Base-by-base conservation (phyloP, 2,113 vertebrate species). In the Cephalopterus ornatus region DNA sequence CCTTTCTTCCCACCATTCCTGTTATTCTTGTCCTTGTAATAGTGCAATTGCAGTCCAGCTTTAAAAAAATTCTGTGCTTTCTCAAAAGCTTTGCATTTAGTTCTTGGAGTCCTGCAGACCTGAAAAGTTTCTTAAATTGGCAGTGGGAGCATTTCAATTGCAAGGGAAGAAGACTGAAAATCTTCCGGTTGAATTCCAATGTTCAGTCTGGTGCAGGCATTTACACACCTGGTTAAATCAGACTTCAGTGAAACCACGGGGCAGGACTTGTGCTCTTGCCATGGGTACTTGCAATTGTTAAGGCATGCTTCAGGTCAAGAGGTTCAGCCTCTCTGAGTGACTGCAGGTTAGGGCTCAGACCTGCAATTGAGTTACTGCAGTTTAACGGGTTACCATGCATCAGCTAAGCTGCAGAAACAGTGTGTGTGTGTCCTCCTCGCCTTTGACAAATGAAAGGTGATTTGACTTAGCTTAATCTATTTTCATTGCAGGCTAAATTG, bases 381-480 rank as follows among this genome's bases (percentile, higher is more conserved):
- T 92, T 96, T 89, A 95, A 26, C 47, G 1, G 86, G 89, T 92
- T 96, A 91, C 83, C 61, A 18, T 44, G 91, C 94, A 81, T 81
- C 94, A 87, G 80, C 94, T 50, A 41, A 44, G 93, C 96, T 87
- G 93, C 86, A 96, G 89, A 49, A 93, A 91, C 80, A 6, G 61
- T 50, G 37, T 9, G 4, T 1, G 2, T 85, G 80, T 84, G 94
- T 96, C 95, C 94, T 95, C 95, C 93, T 96, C 12, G 27, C 77
- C 96, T 95, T 92, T 95, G 96, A 96, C 94, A 95, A 95, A 93
- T 78, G 93, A 89, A 91, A 95, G 93, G 93, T 95, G 91, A 96
- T 96, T 95, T 92, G 95, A 96, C 93, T 97, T 93, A 61, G 94
- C 86, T 95, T 96, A 96, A 97, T 97, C 94, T 95, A 92, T 96